A percentile compares a stretch with the other conserved stretches of the same genome.
These are phyloP conservation scores for Pomatorhinus ruficollis DNA, from an alignment of 2,113 vertebrate genomes.

Conservation along the genomic window DNA sequence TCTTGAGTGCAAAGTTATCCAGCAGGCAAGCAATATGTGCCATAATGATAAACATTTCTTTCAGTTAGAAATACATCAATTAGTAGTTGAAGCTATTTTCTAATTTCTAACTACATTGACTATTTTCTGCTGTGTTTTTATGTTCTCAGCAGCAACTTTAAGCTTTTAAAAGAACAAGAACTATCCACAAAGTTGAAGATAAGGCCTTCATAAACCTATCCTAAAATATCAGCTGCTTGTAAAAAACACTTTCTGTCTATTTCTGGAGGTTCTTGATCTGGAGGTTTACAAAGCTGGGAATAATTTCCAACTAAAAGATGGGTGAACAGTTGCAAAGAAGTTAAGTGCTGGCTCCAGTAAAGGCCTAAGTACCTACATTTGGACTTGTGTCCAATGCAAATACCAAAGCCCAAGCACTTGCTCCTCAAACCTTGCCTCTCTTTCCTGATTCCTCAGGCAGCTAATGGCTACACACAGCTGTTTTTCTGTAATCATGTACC, in stretches of 20 bases:
- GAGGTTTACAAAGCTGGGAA: background rate
- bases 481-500: background rate
- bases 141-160: background rate
- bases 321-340: background rate
- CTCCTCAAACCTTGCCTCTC: background rate
- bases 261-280: background rate
- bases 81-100: background rate
- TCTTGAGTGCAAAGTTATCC: background rate
- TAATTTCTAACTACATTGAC: background rate
- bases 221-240: background rate
- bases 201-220: background rate
- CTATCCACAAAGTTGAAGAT: background rate
- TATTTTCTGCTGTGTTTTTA: background rate
- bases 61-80: background rate
- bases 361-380: background rate
- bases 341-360: background rate
- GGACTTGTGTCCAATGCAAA: background rate
- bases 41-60: background rate
- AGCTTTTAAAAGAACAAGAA: background rate
- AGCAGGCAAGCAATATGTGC: background rate
- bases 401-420: background rate
- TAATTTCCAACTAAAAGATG: background rate
- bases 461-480: background rate
- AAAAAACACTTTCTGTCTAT: background rate
- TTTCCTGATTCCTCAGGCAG: background rate